Evolutionary conservation across 1,140 invertebrate species (phyloP), one percentile per base, ranked within the genome.

Genomic region (Drosophila littoralis): DNA sequence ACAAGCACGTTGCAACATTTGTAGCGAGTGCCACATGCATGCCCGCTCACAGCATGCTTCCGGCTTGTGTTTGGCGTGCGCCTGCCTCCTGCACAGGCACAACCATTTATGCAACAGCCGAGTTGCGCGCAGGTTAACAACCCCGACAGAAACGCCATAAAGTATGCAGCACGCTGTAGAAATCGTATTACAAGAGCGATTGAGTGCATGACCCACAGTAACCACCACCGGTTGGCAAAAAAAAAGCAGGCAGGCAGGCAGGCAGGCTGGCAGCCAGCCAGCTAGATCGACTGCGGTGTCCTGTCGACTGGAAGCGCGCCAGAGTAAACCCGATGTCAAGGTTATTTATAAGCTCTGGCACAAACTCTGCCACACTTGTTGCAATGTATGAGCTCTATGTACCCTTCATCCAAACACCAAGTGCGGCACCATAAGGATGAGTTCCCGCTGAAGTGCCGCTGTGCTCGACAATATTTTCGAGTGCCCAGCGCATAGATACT

Each of bases 101-200:
- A 68, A 77, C 73, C 75, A 72, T 85, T 86, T 79, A 78, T 85
- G 66, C 81, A 85, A 75, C 67, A 72, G 57, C 40, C 36, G 57
- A 45, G 64, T 52, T 15, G 42, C 38, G 45, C 38, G 40, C 58
- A 55, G 83, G 83, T 88, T 74, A 88, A 89, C 84, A 89, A 88
- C 83, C 83, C 63, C 83, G 33, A 71, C 48, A 33, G 48, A 60
- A 68, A 65, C 78, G 61, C 61, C 81, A 59, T 74, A 79, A 77
- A 82, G 82, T 73, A 86, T 76, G 82, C 82, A 86, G 73, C 76
- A 74, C 79, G 77, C 83, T 83, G 77, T 55, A 74, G 83, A 75
- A 88, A 86, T 88, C 83, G 54, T 83, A 86, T 86, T 88, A 86
- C 73, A 77, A 86, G 79, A 57, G 66, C 63, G 40, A 83, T 79